Evolutionary conservation across 2,797 vertebrate genomes (phyloP), one percentile per base, ranked within the genome.

Genomic region (Hippopotamyrus pictus): DNA sequence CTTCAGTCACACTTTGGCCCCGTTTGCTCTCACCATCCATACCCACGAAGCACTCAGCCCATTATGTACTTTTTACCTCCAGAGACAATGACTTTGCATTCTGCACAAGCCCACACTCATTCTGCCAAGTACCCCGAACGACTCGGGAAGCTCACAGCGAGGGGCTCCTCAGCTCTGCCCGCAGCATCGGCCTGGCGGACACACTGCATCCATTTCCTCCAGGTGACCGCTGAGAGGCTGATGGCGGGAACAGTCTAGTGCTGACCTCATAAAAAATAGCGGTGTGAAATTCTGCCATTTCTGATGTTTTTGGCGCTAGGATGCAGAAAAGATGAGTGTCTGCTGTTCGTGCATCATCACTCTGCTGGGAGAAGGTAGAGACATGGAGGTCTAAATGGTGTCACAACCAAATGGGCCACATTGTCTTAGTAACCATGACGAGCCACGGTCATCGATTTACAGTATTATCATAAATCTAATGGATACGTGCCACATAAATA

Each of bases 21-120:
- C 2, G 2, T 33, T 59, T 33, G 29, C 51, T 79, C 0, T 29
- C 53, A 17, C 17, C 59, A 33, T 22, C 79, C 84, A 86, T 33
- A 29, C 87, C 76, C 86, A 41, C 50, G 33, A 69, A 79, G 54
- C 87, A 62, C 50, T 3, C 84, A 29, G 25, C 51, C 51, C 33
- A 6, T 4, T 19, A 14, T 3, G 29, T 33, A 41, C 86, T 85
- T 69, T 84, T 88, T 69, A 88, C 76, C 57, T 12, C 46, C n/a
- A 0, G 41, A 73, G 53, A 90, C 87, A 73, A 69, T 84, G 87
- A 79, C 76, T 85, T 59, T 90, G 73, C 87, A 46, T 89, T 89
- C 90, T n/a, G 48, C 25, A 25, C 51, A 76, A 19, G 46, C 19
- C 37, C 51, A 41, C 89, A 48, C 22, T 19, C 46, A 14, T 76